A percentile compares a stretch with the other conserved stretches of the same genome.
These are phyloP conservation scores for Corvus hawaiiensis DNA, from an alignment of 2,113 vertebrate species.

Conservation along the genomic window DNA sequence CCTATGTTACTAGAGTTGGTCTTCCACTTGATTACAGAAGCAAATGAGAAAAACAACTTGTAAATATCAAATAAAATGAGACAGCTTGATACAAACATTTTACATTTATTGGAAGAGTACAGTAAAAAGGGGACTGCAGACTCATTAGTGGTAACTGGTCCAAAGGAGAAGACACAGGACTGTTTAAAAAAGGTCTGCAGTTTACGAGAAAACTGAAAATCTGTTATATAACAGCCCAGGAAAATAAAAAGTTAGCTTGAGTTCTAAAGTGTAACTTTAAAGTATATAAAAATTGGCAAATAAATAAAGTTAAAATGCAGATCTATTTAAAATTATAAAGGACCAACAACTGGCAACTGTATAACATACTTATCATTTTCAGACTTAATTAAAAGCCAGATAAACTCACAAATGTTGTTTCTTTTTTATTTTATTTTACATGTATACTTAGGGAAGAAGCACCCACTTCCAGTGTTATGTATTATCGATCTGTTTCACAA, in stretches of 20 bases:
- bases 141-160: slow-evolving; percentile 62
- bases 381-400: slow-evolving; percentile 53
- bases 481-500: slow-evolving; percentile 59
- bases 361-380: slow-evolving; percentile 40
- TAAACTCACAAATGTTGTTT: slow-evolving; percentile 6
- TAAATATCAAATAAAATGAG: slow-evolving; percentile 39
- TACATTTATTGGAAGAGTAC: slow-evolving; percentile 83
- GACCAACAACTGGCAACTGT: slow-evolving; percentile 6
- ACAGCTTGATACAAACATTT: slow-evolving; percentile 67
- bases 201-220: slow-evolving; percentile 58
- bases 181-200: slow-evolving; percentile 43
- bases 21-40: slow-evolving; percentile 8
- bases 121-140: slow-evolving; percentile 68
- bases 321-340: slow-evolving; percentile 64
- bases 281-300: slow-evolving; percentile 71
- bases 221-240: slow-evolving; percentile 49
- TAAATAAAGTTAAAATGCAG: slow-evolving; percentile 77
- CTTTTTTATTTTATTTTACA: slow-evolving; percentile 9
- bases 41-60: not conserved
- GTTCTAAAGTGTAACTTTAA: slow-evolving; percentile 60
- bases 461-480: slow-evolving; percentile 76
- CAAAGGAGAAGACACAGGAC: slow-evolving; percentile 58
- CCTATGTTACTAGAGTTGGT: not conserved
- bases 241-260: slow-evolving; percentile 62
- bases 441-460: slow-evolving; percentile 64